These are phyloP conservation scores for Gymnothorax reevesii DNA, from an alignment of 2,797 vertebrate genomes.

Conservation along the genomic window DNA sequence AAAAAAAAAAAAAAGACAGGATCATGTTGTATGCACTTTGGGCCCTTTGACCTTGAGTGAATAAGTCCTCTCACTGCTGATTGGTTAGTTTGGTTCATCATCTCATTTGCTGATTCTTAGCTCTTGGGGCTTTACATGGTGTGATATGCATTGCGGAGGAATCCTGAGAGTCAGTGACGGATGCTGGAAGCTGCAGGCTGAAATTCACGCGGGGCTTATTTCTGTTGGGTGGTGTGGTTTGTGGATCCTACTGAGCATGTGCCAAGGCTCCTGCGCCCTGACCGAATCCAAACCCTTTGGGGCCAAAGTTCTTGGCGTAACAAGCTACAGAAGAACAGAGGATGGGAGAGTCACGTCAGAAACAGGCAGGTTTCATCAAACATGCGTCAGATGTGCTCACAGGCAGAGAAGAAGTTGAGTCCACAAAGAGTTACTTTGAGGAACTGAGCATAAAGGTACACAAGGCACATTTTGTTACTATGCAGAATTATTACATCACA, in stretches of 20 bases:
- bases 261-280: slow-evolving; percentile 91
- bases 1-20: not conserved
- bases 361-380: not conserved
- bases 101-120: not conserved
- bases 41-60: not conserved
- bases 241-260: slow-evolving; percentile 80
- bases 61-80: not conserved
- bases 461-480: not conserved
- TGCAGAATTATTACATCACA: not conserved
- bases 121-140: slow-evolving; percentile 39
- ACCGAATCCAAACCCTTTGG: slow-evolving; percentile 95
- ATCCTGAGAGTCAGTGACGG: slow-evolving; percentile 28
- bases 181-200: slow-evolving; percentile 34
- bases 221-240: not conserved
- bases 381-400: not conserved
- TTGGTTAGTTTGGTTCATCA: not conserved
- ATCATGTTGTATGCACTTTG: no score
- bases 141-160: slow-evolving; percentile 17
- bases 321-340: slow-evolving; percentile 74
- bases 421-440: not conserved
- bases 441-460: not conserved
- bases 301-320: slow-evolving; percentile 95
- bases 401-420: not conserved
- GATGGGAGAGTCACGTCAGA: not conserved
- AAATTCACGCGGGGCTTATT: slow-evolving; percentile 27